These are phyloP conservation scores for Thalassaphorura encarpata DNA, from an alignment of 1,140 invertebrate species.

Conservation along the genomic window DNA sequence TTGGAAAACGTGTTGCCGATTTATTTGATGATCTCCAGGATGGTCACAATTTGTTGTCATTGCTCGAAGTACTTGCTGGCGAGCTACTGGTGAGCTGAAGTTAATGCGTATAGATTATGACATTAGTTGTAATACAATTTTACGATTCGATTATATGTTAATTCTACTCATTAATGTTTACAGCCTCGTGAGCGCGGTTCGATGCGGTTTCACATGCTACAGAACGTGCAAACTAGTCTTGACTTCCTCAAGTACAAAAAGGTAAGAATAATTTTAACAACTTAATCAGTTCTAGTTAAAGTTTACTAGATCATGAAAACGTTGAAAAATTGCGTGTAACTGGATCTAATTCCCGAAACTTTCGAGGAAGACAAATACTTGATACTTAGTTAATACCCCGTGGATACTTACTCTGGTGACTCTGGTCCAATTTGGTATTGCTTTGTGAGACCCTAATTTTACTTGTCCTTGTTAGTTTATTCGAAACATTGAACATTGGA, in stretches of 20 bases:
- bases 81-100: constrained; percentile 79
- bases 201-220: constrained; percentile 95
- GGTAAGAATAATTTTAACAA: constrained; percentile 37
- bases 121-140: not conserved
- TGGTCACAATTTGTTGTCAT: constrained; percentile 90
- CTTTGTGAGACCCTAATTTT: too few relatives aligned
- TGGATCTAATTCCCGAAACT: too few relatives aligned
- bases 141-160: too few relatives aligned
- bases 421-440: too few relatives aligned
- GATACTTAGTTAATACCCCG: too few relatives aligned
- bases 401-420: too few relatives aligned
- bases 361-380: too few relatives aligned
- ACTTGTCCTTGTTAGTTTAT: too few relatives aligned
- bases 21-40: constrained; percentile 91
- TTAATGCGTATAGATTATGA: not conserved
- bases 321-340: too few relatives aligned
- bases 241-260: constrained; percentile 86
- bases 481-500: too few relatives aligned
- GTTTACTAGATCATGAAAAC: not conserved
- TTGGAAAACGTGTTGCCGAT: constrained; percentile 81
- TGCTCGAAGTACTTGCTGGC: constrained; percentile 91
- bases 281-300: not conserved
- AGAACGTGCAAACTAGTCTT: constrained; percentile 89
- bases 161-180: constrained; percentile 36
- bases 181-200: constrained; percentile 90